Evolutionary conservation across 2,113 vertebrate genomes (phyloP).

Genomic region (Pygoscelis antarcticus): DNA sequence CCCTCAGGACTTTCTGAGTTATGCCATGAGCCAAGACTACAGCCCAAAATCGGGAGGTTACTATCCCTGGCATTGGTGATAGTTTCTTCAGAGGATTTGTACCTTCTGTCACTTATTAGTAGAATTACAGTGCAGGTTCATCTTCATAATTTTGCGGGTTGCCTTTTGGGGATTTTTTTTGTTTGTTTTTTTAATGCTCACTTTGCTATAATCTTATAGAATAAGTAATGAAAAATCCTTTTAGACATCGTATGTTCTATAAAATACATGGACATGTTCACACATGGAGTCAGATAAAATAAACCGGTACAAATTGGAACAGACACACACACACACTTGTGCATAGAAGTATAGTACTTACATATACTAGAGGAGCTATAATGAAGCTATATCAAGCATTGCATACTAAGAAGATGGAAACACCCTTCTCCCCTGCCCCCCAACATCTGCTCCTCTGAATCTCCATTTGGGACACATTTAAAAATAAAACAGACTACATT

Average conservation of each 20-base stretch:
- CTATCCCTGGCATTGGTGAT: not conserved
- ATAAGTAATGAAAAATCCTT: not conserved
- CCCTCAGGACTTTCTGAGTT: not conserved
- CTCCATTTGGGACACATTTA: not conserved
- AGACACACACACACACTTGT: not conserved
- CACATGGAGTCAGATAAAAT: not conserved
- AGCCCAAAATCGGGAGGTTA: not conserved
- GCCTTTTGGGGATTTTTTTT: not conserved
- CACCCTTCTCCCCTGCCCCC: not conserved
- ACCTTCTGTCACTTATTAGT: not conserved
- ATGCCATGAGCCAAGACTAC: not conserved
- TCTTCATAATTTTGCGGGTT: not conserved
- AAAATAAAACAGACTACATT: constrained; percentile 6
- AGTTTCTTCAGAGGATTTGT: not conserved
- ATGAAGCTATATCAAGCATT: not conserved
- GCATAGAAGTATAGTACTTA: not conserved
- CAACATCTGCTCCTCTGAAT: not conserved
- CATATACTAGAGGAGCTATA: not conserved
- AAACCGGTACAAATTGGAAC: not conserved
- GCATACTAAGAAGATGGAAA: not conserved
- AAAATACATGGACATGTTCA: not conserved
- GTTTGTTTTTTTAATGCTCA: not conserved
- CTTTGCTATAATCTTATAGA: not conserved
- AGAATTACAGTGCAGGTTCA: not conserved
- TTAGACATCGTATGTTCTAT: not conserved